These are phyloP conservation scores for Coregonus suidteri DNA, from an alignment of 2,797 vertebrate genomes.

Conservation along the genomic window DNA sequence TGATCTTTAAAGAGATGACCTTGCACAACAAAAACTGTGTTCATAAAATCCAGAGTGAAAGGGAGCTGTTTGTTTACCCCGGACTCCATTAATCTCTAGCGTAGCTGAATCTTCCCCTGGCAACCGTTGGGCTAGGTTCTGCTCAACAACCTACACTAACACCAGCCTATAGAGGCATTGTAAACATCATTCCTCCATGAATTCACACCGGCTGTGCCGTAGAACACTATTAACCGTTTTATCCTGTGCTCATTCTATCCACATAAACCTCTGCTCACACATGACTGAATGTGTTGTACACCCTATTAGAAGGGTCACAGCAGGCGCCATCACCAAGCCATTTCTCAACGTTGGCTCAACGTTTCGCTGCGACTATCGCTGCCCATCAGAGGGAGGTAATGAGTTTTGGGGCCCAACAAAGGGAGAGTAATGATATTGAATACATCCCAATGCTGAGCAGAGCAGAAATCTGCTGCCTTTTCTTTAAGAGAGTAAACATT, in stretches of 20 bases:
- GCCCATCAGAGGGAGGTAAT: slow-evolving; percentile 24
- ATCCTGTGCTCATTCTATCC: neutral
- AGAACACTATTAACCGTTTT: neutral
- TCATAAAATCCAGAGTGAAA: neutral
- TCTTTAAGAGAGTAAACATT: slow-evolving; percentile 3
- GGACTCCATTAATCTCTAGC: neutral
- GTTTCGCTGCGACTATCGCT: slow-evolving; percentile 4
- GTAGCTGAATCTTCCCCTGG: neutral
- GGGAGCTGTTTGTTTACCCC: neutral
- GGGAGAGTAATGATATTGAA: slow-evolving; percentile 20
- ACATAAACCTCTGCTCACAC: neutral
- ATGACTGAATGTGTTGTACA: neutral
- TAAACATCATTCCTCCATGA: neutral
- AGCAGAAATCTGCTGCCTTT: neutral
- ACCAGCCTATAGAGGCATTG: neutral
- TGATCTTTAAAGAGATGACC: no score
- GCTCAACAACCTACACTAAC: neutral
- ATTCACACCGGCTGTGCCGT: neutral
- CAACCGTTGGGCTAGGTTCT: neutral
- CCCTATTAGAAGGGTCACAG: neutral
- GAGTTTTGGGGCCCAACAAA: slow-evolving; percentile 28
- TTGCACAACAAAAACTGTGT: no score
- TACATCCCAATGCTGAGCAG: neutral
- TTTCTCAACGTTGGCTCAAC: slow-evolving; percentile 16
- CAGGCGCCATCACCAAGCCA: slow-evolving; percentile 4